Base-by-base conservation (phyloP, 92 coral and sea anemone genomes). In the Scolanthus callimorphus region DNA sequence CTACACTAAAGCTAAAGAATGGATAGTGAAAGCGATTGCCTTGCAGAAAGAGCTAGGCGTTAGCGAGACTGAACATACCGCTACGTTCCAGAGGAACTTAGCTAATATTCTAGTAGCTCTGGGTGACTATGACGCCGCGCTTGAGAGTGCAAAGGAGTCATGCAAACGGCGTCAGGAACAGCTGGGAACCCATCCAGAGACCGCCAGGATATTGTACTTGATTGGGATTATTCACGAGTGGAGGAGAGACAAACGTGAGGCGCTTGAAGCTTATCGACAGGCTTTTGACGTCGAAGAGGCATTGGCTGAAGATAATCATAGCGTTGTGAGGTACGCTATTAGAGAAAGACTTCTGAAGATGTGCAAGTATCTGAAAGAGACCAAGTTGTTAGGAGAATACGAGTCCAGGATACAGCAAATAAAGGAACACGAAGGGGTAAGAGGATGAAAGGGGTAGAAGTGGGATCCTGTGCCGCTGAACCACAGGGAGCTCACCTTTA, bases 271-370 rank as follows among this genome's bases (percentile, higher is more conserved):
- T 25, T 70, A 74, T 20, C 60, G 53, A n/a, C 10, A 70, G 29
- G 87, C 87, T 0, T 63, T 78, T 71, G 62, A 80, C 41, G 79
- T 85, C 87, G 92, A 80, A 44, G 83, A 85, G 22, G 24, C 48
- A 20, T 66, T 80, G 12, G 50, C 70, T 4, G 44, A 53, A 0
- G 62, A 85, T 2, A 69, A 80, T 56, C 92, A 80, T 37, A 85
- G 92, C 29, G 47, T 17, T 1, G 79, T 64, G 17, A 68, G 84
- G 66, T 21, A 49, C 1, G 1, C 0, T 60, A 69, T 70, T 23
- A 67, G 65, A 13, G 31, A 48, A 1, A 21, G 69, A 39, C 48
- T 80, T 27, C 11, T 27, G 29, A 25, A 17, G 11, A 50, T 59
- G 66, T 58, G 37, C 13, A 43, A 34, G 8, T 39, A 48, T 11